Evolutionary conservation across 2,113 vertebrate species (phyloP), one percentile per base, ranked within the genome.

Genomic region (Entomyzon cyanotis): DNA sequence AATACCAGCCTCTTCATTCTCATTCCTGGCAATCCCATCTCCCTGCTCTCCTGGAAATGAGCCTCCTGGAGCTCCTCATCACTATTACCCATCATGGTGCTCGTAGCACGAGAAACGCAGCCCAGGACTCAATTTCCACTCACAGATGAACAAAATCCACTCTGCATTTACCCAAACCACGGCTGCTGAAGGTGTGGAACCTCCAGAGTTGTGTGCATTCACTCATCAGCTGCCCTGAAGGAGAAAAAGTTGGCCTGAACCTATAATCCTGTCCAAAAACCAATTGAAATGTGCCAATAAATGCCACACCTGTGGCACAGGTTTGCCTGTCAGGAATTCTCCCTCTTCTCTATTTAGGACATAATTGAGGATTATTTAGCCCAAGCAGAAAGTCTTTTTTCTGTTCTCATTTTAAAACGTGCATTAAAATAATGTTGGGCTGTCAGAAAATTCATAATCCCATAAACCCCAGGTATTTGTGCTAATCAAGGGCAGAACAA

Each of bases 21-120:
- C 77, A 86, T 92, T 95, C 76, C 71, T 89, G 80, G 83, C 94
- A 86, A 93, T 60, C 39, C 63, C 42, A 7, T 52, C 89, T 41
- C 83, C 89, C 75, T 59, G 30, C 88, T 83, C 39, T 55, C 47
- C 81, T 83, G 55, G 27, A 77, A 92, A 90, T 74, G 94, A 93
- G 90, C 74, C 87, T 92, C 81, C 77, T 3, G 52, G 84, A 93
- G 90, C 92, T 93, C 82, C 80, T 52, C 53, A 33, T 49, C 52
- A 21, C 53, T 65, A 82, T 88, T 80, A 35, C 62, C 77, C 94
- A 88, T 88, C 90, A 46, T 9, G 46, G 85, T 27, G 63, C 9
- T 16, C 80, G 53, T 49, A 62, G 53, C 78, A 27, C 53, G 44
- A 13, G 12, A 92, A 94, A 92, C 5, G n/a, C 85, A 76, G 88